Evolutionary conservation across 2,797 vertebrate species (phyloP), one percentile per base, ranked within the genome.

Genomic region (Rhodeus uyekii): DNA sequence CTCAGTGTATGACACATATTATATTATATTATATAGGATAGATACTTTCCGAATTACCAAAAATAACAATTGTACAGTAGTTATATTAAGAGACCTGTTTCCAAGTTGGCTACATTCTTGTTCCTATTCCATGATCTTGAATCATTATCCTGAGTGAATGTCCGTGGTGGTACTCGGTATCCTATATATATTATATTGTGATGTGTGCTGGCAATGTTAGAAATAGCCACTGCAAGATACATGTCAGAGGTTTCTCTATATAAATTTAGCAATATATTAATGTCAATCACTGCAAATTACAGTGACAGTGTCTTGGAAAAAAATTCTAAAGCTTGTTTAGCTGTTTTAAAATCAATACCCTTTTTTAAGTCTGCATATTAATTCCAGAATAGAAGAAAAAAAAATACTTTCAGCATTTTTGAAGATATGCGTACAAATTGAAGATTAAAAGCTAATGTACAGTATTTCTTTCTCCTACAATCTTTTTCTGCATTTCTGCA

Each of bases 91-190:
- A 68, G 77, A 79, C 38, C 73, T 83, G n/a, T 67, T 89, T 85
- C 88, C 89, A 89, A 89, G 82, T 87, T 92, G 94, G 94, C 92
- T 94, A 93, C 94, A 94, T 94, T 94, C 92, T 93, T 95, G 86
- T 89, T 82, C 34, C 50, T 44, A 77, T 53, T 78, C 75, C 44
- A 83, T 64, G 78, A 86, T 65, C 64, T 68, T 79, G 90, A 91
- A 82, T 88, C 74, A 85, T 86, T 91, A 91, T 92, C 90, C 91
- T 86, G 88, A 92, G 86, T 91, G 92, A 90, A 90, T 93, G 93
- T 93, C 90, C 92, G 88, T 92, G 92, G 90, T 91, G 90, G 88
- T 74, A 76, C 76, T 74, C 69, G 8, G 39, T 39, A 81, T 83
- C 19, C 50, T 67, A 68, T 76, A 78, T 76, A 78, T 65, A 80